Evolutionary conservation across 2,113 vertebrate species (phyloP), one percentile per base, ranked within the genome.

Genomic region (Psophia crepitans): DNA sequence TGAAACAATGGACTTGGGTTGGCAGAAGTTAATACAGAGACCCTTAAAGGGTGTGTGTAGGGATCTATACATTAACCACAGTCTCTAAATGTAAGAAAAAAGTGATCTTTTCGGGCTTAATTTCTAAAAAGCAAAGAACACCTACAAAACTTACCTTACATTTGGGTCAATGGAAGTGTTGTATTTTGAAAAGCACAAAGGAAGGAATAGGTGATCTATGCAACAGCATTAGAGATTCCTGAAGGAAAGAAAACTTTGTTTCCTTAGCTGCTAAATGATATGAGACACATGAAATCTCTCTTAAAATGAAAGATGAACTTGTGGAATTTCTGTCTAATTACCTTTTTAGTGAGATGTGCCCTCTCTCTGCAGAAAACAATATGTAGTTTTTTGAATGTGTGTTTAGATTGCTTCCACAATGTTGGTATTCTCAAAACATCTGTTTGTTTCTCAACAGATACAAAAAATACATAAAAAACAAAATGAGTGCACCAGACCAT

Each of bases 401-500:
- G 80, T 80, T 70, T 53, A 54, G 74, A 11, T 64, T 85, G 54
- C 22, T 43, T 51, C 17, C 9, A 14, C 37, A 39, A 5, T 39
- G 8, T 48, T 84, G 28, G 1, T 64, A 27, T 89, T 90, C 58
- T 89, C 66, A 88, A 84, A 83, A 56, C 15, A 39, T 76, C 14
- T 74, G 12, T 60, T 87, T 94, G 30, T 94, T 97, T 63, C 84
- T 96, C 92, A 75, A 77, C 93, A 98, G 97, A 48, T 94, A 51
- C 18, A 23, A 86, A 68, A 51, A 89, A 86, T 41, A 78, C 12
- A 49, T 9, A 43, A 57, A 6, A 51, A 61, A n/a, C n/a, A 95
- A 90, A 76, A 98, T 98, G 98, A 97, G 87, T 97, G 97, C 96
- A 89, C 97, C 35, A 89, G 94, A 98, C 74, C 70, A 68, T 57